Evolutionary conservation across 1,140 invertebrate genomes (phyloP).

Genomic region (Radopholus similis): DNA sequence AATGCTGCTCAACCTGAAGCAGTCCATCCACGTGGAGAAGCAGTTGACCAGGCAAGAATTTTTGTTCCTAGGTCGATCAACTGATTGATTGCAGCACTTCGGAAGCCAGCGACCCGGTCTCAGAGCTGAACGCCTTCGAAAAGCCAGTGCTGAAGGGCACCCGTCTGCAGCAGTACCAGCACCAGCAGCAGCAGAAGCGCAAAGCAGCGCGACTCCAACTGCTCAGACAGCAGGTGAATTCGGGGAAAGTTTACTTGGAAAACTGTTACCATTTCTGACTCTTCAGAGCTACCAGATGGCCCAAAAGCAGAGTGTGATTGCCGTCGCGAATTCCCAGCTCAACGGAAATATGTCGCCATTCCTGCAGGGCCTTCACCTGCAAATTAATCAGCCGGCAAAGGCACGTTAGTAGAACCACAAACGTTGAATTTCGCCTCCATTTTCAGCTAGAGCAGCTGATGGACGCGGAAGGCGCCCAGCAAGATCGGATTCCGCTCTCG

Average conservation of each 20-base stretch:
- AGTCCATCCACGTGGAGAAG: conserved; percentile 50
- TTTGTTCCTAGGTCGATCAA: not conserved
- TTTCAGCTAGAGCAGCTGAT: not conserved
- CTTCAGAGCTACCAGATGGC: conserved; percentile 37
- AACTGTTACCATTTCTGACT: not conserved
- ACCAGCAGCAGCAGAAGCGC: conserved; percentile 42
- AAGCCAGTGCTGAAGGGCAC: conserved; percentile 47
- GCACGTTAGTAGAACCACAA: not conserved
- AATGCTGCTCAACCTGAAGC: conserved; percentile 48
- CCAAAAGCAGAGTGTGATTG: conserved; percentile 32
- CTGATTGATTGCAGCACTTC: not conserved
- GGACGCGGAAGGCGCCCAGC: conserved; percentile 10
- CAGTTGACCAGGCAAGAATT: conserved; percentile 23
- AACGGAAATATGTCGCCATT: not conserved
- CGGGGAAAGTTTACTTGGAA: not conserved
- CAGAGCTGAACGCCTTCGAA: conserved; percentile 9
- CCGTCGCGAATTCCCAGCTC: not conserved
- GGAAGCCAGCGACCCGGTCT: not conserved
- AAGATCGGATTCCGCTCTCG: conserved; percentile 26
- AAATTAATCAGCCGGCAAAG: conserved; percentile 3
- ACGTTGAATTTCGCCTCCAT: not conserved
- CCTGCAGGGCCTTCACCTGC: conserved; percentile 4
- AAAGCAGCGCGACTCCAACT: conserved; percentile 44
- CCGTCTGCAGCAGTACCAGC: conserved; percentile 32
- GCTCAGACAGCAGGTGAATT: conserved; percentile 35